These are phyloP conservation scores for Glaucomys volans DNA, from an alignment of 2,113 vertebrate genomes.

Conservation along the genomic window DNA sequence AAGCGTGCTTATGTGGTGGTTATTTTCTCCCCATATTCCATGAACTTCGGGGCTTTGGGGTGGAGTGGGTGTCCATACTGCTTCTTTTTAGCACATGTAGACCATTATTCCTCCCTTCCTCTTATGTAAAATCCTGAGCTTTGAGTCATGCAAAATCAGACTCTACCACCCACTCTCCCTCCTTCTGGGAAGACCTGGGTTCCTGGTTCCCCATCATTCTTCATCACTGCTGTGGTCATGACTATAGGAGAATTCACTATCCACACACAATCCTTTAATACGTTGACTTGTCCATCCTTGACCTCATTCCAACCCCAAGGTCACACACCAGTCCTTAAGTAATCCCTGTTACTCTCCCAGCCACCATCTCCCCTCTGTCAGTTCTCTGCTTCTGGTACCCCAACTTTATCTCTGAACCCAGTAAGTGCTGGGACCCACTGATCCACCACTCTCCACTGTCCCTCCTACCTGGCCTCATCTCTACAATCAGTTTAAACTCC, in stretches of 20 bases:
- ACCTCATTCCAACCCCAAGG: constrained; percentile 22
- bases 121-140: constrained; percentile 15
- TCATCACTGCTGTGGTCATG: background rate
- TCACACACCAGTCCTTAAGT: constrained; percentile 18
- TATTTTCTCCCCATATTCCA: background rate
- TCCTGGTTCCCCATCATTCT: background rate
- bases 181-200: background rate
- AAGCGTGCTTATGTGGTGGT: background rate
- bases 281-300: background rate
- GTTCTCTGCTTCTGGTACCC: background rate
- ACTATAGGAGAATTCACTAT: background rate
- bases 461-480: background rate
- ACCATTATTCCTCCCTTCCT: background rate
- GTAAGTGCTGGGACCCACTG: background rate
- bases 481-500: background rate
- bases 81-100: constrained; percentile 14
- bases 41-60: background rate
- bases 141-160: background rate
- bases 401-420: background rate
- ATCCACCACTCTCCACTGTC: background rate
- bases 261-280: background rate
- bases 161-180: background rate
- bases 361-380: background rate
- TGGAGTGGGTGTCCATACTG: background rate
- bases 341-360: background rate